Evolutionary conservation across 2,888 invertebrate species (phyloP).

Genomic region (Scotopteryx bipunctaria): DNA sequence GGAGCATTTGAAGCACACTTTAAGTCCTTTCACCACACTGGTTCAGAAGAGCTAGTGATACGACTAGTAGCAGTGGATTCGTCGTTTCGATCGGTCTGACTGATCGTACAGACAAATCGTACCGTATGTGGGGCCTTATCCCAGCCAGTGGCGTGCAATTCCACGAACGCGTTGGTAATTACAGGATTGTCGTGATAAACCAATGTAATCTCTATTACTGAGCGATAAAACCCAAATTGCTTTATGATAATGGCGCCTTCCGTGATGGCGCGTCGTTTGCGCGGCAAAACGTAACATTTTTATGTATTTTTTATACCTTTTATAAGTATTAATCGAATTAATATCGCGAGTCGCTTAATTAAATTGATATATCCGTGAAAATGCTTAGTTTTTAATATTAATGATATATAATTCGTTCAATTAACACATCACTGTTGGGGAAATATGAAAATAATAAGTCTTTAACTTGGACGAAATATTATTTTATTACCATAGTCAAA

Average conservation of each 20-base stretch:
- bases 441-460: too few relatives aligned
- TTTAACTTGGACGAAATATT: too few relatives aligned
- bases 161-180: slow-evolving; percentile 67
- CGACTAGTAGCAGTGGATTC: too few relatives aligned
- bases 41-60: too few relatives aligned
- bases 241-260: slow-evolving; percentile 60
- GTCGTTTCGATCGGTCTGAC: too few relatives aligned
- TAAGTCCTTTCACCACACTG: too few relatives aligned
- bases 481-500: too few relatives aligned
- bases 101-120: too few relatives aligned
- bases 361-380: slow-evolving; percentile 60
- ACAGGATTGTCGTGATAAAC: slow-evolving; percentile 65
- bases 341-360: slow-evolving; percentile 79
- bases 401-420: slow-evolving; percentile 21
- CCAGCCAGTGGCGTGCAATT: slow-evolving; percentile 58
- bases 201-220: slow-evolving; percentile 76
- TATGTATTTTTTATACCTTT: too few relatives aligned
- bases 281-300: slow-evolving; percentile 70
- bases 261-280: slow-evolving; percentile 68
- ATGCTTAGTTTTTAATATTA: slow-evolving; percentile 33
- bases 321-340: slow-evolving; percentile 78
- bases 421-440: slow-evolving; percentile 1
- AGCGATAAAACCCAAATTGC: slow-evolving; percentile 76
- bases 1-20: too few relatives aligned
- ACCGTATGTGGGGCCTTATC: too few relatives aligned